Evolutionary conservation across 2,888 invertebrate genomes (phyloP).

Genomic region (Lucinisca nassula): DNA sequence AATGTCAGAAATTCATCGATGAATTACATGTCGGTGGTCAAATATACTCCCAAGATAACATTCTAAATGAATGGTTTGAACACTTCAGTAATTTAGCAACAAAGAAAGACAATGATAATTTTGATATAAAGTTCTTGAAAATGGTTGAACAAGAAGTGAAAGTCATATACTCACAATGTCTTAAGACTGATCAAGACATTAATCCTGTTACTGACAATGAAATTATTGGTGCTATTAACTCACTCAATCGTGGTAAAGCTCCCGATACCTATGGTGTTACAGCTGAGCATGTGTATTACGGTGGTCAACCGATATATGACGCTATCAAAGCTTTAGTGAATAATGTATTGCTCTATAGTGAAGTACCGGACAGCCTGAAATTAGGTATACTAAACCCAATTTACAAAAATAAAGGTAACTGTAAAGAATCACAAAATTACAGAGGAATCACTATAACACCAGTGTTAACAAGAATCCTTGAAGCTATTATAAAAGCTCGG

Average conservation of each 20-base stretch:
- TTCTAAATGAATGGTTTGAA: not conserved
- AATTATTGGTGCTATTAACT: not conserved
- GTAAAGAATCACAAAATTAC: not conserved
- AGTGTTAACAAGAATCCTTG: not conserved
- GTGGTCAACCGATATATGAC: not conserved
- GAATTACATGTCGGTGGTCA: not conserved
- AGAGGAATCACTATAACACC: not conserved
- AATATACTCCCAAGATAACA: not conserved
- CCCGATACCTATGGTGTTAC: constrained; percentile 2
- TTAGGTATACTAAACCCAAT: not conserved
- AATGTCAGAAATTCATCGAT: not conserved
- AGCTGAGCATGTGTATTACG: constrained; percentile 7
- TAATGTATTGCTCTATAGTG: not conserved
- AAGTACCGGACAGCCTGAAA: not conserved
- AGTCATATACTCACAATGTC: not conserved
- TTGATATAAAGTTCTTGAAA: not conserved
- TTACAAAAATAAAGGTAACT: constrained; percentile 17
- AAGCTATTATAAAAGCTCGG: not conserved
- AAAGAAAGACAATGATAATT: not conserved
- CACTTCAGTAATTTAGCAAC: not conserved
- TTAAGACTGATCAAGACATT: not conserved
- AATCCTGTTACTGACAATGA: not conserved
- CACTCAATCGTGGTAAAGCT: not conserved
- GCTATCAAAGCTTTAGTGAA: not conserved
- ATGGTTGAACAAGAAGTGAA: not conserved